Evolutionary conservation across 2,888 invertebrate genomes (phyloP).

Genomic region (Ichneumoninae sp.): DNA sequence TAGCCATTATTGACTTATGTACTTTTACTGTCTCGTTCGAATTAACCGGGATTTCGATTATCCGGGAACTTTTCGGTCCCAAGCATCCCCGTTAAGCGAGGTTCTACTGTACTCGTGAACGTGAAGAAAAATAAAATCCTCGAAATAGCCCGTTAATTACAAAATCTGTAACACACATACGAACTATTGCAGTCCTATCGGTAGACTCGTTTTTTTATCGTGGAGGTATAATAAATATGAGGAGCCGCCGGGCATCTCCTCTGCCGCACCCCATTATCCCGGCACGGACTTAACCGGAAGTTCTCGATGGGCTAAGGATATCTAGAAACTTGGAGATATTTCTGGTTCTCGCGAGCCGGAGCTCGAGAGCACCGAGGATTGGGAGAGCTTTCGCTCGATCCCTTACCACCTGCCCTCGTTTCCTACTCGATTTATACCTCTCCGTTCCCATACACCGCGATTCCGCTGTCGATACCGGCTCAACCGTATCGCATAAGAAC

Average conservation of each 20-base stretch:
- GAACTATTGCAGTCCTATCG: not conserved
- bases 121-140: not conserved
- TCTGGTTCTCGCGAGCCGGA: constrained; percentile 1
- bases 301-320: constrained; percentile 2
- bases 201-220: not conserved
- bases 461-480: constrained; percentile 7
- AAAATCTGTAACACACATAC: not conserved
- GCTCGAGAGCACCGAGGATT: not conserved
- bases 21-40: too few species aligned
- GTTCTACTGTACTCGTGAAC: too few species aligned
- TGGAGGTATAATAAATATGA: not conserved
- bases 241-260: not conserved
- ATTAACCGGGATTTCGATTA: too few species aligned
- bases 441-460: constrained; percentile 11
- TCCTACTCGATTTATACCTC: constrained; percentile 27
- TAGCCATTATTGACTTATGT: too few species aligned
- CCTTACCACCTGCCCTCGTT: constrained; percentile 12
- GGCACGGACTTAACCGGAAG: constrained; percentile 23
- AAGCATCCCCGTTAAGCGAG: too few species aligned
- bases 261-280: constrained; percentile 1
- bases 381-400: constrained; percentile 6
- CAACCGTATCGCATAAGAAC: constrained; percentile 1
- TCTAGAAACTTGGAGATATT: constrained; percentile 23
- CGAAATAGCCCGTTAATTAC: not conserved
- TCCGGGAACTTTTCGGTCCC: too few species aligned